Conservation (phyloP, 2,113 vertebrate species). For the Alethe diademata region DNA sequence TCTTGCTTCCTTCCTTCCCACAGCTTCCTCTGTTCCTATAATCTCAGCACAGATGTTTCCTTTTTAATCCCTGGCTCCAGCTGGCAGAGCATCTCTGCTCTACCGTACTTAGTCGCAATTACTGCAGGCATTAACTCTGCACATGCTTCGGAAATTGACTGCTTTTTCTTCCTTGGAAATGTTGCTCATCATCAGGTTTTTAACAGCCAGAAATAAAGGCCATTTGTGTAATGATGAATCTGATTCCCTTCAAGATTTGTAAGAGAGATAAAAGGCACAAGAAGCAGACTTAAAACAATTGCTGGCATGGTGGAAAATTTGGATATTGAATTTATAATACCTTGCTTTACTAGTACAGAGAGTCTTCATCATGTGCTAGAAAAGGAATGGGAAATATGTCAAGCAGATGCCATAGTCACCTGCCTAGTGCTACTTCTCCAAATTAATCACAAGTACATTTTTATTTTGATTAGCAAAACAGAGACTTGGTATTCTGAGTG, state of each 20-base stretch:
- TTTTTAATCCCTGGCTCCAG: slow-evolving; percentile 69
- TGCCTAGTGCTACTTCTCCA: not conserved
- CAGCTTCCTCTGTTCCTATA: slow-evolving; percentile 73
- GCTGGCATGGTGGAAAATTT: slow-evolving; percentile 8
- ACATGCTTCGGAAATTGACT: slow-evolving; percentile 52
- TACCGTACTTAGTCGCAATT: slow-evolving; percentile 58
- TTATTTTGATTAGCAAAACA: not conserved
- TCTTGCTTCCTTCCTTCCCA: slow-evolving; percentile 63
- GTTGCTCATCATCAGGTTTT: slow-evolving; percentile 66
- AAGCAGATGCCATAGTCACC: not conserved
- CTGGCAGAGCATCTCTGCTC: slow-evolving; percentile 52
- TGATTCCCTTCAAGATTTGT: slow-evolving; percentile 63
- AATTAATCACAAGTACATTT: not conserved
- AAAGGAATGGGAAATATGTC: not conserved
- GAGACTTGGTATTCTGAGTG: not conserved
- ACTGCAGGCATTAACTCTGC: slow-evolving; percentile 53
- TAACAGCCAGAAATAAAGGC: slow-evolving; percentile 69
- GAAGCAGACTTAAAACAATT: slow-evolving; percentile 42
- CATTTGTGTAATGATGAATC: slow-evolving; percentile 64
- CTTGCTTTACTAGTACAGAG: not conserved
- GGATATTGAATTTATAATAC: not conserved
- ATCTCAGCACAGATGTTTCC: slow-evolving; percentile 78
- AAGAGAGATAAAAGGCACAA: slow-evolving; percentile 54
- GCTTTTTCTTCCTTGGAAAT: slow-evolving; percentile 61
- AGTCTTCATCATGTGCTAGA: not conserved